phyloP scores from a whole-genome alignment of 1,140 invertebrate genomes.

The Patella vulgata region DNA sequence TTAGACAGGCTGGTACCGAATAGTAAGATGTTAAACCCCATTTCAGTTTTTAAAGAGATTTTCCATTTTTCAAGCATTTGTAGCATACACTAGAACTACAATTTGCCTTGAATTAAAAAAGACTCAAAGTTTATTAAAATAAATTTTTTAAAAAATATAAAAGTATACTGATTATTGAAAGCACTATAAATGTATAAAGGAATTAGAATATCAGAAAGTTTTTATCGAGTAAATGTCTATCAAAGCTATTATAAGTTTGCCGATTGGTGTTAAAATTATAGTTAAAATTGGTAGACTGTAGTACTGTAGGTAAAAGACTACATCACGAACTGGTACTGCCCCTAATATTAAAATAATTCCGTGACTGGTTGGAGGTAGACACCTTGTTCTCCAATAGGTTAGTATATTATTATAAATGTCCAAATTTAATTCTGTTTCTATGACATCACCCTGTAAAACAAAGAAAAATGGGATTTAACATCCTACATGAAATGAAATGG shows the following conservation, averaged over 20 bases:
- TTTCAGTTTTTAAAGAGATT: too few relatives aligned
- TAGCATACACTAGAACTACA: too few relatives aligned
- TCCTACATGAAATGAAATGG: too few relatives aligned
- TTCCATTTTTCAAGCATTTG: too few relatives aligned
- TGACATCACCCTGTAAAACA: constrained; percentile 46
- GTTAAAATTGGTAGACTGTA: constrained; percentile 57
- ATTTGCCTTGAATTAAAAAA: too few relatives aligned
- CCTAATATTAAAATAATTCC: constrained; percentile 52
- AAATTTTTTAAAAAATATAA: too few relatives aligned
- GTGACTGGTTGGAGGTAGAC: constrained; percentile 41
- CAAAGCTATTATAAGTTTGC: constrained; percentile 50
- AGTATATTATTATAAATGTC: constrained; percentile 37
- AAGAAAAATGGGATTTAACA: background rate
- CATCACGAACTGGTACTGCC: constrained; percentile 44
- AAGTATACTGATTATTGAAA: too few relatives aligned
- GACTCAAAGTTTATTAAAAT: too few relatives aligned
- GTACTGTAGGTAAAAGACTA: constrained; percentile 57
- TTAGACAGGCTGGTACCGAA: too few relatives aligned
- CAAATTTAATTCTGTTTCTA: constrained; percentile 43
- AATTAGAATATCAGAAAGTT: too few relatives aligned
- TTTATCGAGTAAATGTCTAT: constrained; percentile 38
- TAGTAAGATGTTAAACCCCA: too few relatives aligned
- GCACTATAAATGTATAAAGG: too few relatives aligned
- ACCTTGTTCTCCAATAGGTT: constrained; percentile 49
- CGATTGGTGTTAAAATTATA: constrained; percentile 51